These are phyloP conservation scores for Anguilla pacifica DNA, from an alignment of 2,797 vertebrate species.

Conservation along the genomic window DNA sequence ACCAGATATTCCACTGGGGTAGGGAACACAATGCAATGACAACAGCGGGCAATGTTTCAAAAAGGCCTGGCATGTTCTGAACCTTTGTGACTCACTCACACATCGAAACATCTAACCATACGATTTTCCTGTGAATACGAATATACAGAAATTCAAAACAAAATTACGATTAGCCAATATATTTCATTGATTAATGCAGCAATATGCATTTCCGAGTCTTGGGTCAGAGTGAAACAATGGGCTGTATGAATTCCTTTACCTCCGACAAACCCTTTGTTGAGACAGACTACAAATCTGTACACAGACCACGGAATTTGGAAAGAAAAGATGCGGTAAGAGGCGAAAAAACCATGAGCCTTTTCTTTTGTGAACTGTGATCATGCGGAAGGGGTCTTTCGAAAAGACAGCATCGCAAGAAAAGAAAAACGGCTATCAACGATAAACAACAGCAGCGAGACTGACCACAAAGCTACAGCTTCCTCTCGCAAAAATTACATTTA, in stretches of 20 bases:
- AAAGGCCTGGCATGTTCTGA: not conserved
- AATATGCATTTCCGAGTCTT: not conserved
- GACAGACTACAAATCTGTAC: not conserved
- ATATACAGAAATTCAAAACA: not conserved
- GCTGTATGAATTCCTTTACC: not conserved
- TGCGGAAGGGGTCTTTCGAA: not conserved
- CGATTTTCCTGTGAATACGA: not conserved
- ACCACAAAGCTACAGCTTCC: not conserved
- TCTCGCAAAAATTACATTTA: not conserved
- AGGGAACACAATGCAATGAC: not conserved
- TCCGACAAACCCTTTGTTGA: not conserved
- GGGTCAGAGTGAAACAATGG: not conserved
- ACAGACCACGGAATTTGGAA: not conserved
- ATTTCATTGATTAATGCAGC: not conserved
- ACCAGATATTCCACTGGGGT: not conserved
- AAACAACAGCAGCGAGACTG: not conserved
- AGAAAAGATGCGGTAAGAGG: not conserved
- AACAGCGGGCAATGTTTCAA: not conserved
- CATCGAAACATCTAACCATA: not conserved
- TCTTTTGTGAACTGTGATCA: not conserved
- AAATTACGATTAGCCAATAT: not conserved
- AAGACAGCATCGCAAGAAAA: not conserved
- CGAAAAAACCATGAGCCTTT: not conserved
- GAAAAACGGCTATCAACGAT: not conserved
- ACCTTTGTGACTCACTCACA: not conserved